Evolutionary conservation across 1,140 invertebrate genomes (phyloP), one percentile per base, ranked within the genome.

Genomic region (Drosophila serrata): DNA sequence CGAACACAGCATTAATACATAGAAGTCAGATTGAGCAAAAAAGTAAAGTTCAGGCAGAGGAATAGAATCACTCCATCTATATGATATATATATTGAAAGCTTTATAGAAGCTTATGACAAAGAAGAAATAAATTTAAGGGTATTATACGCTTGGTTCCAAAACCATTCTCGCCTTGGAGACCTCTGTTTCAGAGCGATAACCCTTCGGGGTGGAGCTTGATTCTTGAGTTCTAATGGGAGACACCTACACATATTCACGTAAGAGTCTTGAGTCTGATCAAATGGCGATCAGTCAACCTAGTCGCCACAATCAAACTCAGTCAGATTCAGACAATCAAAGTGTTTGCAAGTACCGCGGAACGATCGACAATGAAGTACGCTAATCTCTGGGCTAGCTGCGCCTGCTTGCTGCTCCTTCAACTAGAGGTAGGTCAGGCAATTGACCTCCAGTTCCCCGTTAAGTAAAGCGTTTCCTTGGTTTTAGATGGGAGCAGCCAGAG

Each of bases 371-470:
- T 67, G 63, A 64, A 39, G 15, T 22, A 13, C 33, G 42, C 33
- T 24, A 17, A 65, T 39, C 42, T 65, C 8, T 17, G 22, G 61
- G 31, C 24, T 22, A 37, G 55, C 22, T 57, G 51, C n/a, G 33
- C 45, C 22, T 37, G 74, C 58, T 37, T 82, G n/a, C 59, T 82
- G 19, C 70, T 82, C 35, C 37, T 75, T 11, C 37, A 35, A 12
- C 17, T 80, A 40, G 49, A 75, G 81, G 81, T 82, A 84, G 81
- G 81, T 80, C 64, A 70, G 57, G 35, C 61, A 48, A 31, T 5
- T 29, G 11, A 8, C 39, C 31, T 5, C 15, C 2, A 2, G 6
- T 4, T 12, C 4, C n/a, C n/a, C 15, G 2, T 24, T 5, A 1
- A 43, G 11, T 70, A 42, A 59, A 46, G 37, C 42, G 11, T 55